A percentile compares a stretch with the other conserved stretches of the same genome.
These are phyloP conservation scores for Dinoponera quadriceps DNA, from an alignment of 1,140 invertebrate genomes.

Conservation along the genomic window DNA sequence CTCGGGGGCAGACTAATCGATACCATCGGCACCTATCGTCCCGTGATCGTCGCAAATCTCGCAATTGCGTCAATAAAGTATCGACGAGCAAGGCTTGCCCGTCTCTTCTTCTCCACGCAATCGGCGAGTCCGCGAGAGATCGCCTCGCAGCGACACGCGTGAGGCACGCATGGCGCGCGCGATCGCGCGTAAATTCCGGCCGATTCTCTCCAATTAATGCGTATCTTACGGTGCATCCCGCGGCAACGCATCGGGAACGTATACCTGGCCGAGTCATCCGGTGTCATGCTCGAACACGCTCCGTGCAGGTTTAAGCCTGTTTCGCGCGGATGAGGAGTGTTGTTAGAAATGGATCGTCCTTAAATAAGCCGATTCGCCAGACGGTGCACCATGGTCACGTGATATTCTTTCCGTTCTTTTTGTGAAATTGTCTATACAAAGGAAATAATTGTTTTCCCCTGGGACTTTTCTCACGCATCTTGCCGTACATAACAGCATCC, in stretches of 20 bases:
- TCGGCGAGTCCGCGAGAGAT: conserved; percentile 33
- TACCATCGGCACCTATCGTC: not conserved
- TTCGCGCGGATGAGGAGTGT: conserved; percentile 18
- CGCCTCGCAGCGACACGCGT: conserved; percentile 34
- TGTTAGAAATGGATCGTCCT: conserved; percentile 4
- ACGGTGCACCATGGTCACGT: no score
- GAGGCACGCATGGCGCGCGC: conserved; percentile 39
- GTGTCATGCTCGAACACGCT: not conserved
- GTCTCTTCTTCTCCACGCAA: not conserved
- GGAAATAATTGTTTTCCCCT: no score
- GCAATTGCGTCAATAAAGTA: conserved; percentile 4
- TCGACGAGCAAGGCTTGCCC: not conserved
- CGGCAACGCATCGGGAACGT: conserved; percentile 45
- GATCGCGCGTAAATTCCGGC: conserved; percentile 43
- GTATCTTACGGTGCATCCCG: conserved; percentile 59
- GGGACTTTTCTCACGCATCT: no score
- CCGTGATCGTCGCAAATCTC: conserved; percentile 15
- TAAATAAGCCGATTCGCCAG: not conserved
- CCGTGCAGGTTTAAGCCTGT: conserved; percentile 42
- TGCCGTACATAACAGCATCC: no score
- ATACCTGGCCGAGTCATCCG: conserved; percentile 39
- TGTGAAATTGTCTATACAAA: no score
- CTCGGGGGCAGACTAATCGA: not conserved
- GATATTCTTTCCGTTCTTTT: no score
- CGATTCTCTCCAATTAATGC: conserved; percentile 60